Conservation (phyloP, 2,797 vertebrate species). For the Halcyon chelicuti region DNA sequence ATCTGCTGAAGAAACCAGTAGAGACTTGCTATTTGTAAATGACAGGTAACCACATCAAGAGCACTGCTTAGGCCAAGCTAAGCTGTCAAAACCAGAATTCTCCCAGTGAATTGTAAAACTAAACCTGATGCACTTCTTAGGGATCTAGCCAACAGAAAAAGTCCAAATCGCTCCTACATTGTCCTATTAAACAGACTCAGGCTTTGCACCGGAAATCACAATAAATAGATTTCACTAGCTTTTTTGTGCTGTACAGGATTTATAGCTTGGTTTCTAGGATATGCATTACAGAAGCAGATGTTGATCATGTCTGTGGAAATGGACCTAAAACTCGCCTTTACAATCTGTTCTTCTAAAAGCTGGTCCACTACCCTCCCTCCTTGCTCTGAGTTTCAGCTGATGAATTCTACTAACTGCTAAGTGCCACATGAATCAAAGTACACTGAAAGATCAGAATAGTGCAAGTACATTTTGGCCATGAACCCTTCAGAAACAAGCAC, state of each 20-base stretch:
- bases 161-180: background rate
- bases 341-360: background rate
- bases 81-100: background rate
- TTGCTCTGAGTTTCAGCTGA: background rate
- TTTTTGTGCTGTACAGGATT: background rate
- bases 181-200: background rate
- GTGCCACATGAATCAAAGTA: background rate
- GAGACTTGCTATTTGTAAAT: conserved; percentile 9
- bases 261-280: background rate
- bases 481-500: background rate
- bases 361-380: background rate
- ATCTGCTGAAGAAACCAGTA: conserved; percentile 5
- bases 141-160: background rate
- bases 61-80: background rate
- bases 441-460: background rate
- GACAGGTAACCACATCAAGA: background rate
- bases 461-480: background rate
- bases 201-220: background rate
- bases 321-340: background rate
- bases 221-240: background rate
- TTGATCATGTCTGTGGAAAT: background rate
- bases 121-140: background rate
- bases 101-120: background rate
- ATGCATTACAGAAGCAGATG: background rate
- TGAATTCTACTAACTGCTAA: background rate